These are phyloP conservation scores for Ochotona curzoniae DNA, from an alignment of 2,113 vertebrate species.

Conservation along the genomic window DNA sequence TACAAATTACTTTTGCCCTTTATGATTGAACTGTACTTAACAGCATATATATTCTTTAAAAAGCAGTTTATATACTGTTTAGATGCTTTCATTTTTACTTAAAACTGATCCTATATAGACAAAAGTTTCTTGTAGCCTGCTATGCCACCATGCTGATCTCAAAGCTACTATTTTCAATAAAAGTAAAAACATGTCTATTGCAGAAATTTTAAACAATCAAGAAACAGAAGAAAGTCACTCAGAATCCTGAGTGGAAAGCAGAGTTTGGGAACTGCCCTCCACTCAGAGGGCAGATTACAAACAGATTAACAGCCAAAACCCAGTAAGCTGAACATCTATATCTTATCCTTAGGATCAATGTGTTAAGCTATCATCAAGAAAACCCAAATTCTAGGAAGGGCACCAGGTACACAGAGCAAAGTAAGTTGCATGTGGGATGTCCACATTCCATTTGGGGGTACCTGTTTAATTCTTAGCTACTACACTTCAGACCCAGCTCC, in stretches of 20 bases:
- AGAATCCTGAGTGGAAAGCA: background rate
- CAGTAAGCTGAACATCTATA: slow-evolving; percentile 6
- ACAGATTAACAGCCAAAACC: background rate
- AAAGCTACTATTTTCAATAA: slow-evolving; percentile 5
- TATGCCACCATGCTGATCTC: background rate
- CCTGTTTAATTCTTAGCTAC: no score
- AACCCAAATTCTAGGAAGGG: background rate
- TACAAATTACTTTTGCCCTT: slow-evolving; percentile 28
- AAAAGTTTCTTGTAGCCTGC: slow-evolving; percentile 12
- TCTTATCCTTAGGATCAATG: background rate
- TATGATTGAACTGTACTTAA: slow-evolving; percentile 6
- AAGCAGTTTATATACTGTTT: background rate
- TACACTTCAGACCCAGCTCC: no score
- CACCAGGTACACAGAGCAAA: no score
- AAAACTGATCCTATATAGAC: slow-evolving; percentile 25
- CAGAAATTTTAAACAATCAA: slow-evolving; percentile 25
- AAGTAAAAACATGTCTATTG: slow-evolving; percentile 54
- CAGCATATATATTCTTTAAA: background rate
- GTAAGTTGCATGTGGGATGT: no score
- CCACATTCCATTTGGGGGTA: no score
- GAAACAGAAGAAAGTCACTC: slow-evolving; percentile 35
- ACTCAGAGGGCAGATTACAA: background rate
- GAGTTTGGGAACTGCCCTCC: background rate
- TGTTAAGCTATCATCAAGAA: background rate
- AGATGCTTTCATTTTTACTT: background rate